Evolutionary conservation across 2,113 vertebrate species (phyloP).

Genomic region (Burhinus oedicnemus): DNA sequence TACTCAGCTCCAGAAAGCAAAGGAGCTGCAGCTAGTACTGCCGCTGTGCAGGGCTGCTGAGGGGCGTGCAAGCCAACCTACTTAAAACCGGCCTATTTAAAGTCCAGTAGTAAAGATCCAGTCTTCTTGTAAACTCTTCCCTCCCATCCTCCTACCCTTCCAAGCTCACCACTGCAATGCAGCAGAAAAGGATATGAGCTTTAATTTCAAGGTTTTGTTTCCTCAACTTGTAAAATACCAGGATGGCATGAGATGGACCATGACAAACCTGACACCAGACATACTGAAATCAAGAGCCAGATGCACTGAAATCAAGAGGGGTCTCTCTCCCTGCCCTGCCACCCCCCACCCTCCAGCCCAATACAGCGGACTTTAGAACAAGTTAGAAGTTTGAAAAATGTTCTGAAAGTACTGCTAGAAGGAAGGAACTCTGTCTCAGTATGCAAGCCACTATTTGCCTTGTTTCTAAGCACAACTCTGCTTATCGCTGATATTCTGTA

Average conservation of each 20-base stretch:
- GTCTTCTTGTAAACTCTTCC: not conserved
- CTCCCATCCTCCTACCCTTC: not conserved
- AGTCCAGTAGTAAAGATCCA: not conserved
- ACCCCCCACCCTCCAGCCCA: accelerated
- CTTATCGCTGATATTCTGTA: not conserved
- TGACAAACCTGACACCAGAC: not conserved
- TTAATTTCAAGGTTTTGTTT: not conserved
- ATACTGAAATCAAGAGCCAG: not conserved
- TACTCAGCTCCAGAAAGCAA: not conserved
- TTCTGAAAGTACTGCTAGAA: not conserved
- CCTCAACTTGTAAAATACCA: not conserved
- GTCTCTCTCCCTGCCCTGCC: not conserved
- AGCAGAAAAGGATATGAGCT: not conserved
- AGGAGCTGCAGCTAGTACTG: not conserved
- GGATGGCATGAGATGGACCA: not conserved
- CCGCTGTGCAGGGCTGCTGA: not conserved
- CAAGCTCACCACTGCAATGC: not conserved
- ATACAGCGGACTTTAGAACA: not conserved
- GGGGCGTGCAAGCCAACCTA: not conserved
- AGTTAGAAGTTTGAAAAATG: not conserved
- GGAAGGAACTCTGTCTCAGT: not conserved
- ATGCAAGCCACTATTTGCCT: not conserved
- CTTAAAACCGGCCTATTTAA: not conserved
- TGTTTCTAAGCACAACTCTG: not conserved
- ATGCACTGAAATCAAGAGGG: not conserved